Conservation (phyloP, 2,113 vertebrate species). For the Cyrtonyx montezumae region DNA sequence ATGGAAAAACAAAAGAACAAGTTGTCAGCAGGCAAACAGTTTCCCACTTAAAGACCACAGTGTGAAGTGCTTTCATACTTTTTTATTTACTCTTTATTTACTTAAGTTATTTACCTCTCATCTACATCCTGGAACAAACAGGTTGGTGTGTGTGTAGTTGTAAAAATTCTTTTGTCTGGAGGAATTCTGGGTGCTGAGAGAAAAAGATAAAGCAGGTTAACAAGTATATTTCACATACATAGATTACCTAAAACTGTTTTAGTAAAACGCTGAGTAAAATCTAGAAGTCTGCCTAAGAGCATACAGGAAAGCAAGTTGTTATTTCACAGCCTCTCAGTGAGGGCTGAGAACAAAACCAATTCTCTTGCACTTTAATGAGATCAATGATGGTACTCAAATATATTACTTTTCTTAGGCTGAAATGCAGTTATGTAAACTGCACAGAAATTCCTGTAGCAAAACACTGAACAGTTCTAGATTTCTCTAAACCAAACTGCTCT, state of each 20-base stretch:
- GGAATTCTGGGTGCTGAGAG: conserved; percentile 91
- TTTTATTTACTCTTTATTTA: background rate
- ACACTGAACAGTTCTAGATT: background rate
- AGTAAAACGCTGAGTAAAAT: background rate
- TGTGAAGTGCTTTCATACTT: background rate
- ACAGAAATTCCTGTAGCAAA: background rate
- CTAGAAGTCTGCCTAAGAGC: background rate
- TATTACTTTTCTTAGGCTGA: background rate
- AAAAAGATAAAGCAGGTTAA: conserved; percentile 19
- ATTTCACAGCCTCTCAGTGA: background rate
- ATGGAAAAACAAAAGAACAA: background rate
- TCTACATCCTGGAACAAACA: conserved; percentile 96
- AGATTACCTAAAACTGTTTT: background rate
- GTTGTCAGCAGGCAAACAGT: background rate
- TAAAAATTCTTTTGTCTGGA: conserved; percentile 94
- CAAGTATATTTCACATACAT: background rate
- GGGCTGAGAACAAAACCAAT: background rate
- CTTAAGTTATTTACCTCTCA: conserved; percentile 81
- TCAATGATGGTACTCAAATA: background rate
- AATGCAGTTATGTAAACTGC: background rate
- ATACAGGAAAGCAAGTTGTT: background rate
- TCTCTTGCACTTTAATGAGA: background rate
- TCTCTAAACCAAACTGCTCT: background rate
- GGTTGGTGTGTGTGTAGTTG: conserved; percentile 92
- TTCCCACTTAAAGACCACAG: background rate